A percentile compares a stretch with the other conserved stretches of the same genome.
phyloP scores from a whole-genome alignment of 2,888 invertebrate genomes.

The Drosophila dives region DNA sequence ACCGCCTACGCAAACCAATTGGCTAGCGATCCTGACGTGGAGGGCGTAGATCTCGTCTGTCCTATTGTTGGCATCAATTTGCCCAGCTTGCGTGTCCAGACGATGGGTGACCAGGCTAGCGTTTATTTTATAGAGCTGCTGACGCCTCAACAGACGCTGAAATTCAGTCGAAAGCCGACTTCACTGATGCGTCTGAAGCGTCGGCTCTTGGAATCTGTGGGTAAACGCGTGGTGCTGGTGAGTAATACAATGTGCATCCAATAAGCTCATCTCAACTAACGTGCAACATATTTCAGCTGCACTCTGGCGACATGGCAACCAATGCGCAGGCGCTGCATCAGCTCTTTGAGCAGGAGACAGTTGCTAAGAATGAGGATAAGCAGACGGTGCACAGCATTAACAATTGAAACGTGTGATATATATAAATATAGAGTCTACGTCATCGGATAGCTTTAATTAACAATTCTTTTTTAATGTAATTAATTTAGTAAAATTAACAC shows the following conservation, averaged over 20 bases:
- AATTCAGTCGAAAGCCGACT: slow-evolving; percentile 72
- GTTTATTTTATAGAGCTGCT: slow-evolving; percentile 78
- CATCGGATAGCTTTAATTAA: slow-evolving; percentile 64
- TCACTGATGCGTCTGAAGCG: slow-evolving; percentile 78
- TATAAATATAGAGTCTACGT: slow-evolving; percentile 22
- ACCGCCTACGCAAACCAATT: slow-evolving; percentile 63
- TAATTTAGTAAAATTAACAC: slow-evolving; percentile 74
- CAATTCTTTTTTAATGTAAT: slow-evolving; percentile 66
- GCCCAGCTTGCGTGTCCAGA: slow-evolving; percentile 76
- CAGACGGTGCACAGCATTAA: slow-evolving; percentile 30
- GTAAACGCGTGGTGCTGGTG: slow-evolving; percentile 78
- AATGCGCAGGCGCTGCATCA: slow-evolving; percentile 54
- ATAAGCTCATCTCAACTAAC: neutral
- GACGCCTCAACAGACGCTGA: slow-evolving; percentile 73
- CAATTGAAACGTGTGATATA: slow-evolving; percentile 63
- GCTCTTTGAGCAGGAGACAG: slow-evolving; percentile 36
- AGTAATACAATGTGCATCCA: slow-evolving; percentile 13
- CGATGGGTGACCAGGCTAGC: slow-evolving; percentile 33
- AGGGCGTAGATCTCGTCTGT: slow-evolving; percentile 67
- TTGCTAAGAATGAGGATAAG: neutral
- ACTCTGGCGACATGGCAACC: slow-evolving; percentile 58
- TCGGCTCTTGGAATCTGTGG: slow-evolving; percentile 72
- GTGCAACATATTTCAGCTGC: slow-evolving; percentile 40
- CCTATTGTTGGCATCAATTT: slow-evolving; percentile 83
- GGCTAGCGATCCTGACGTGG: slow-evolving; percentile 58